Evolutionary conservation across 2,888 invertebrate species (phyloP).

Genomic region (Eurois occulta): DNA sequence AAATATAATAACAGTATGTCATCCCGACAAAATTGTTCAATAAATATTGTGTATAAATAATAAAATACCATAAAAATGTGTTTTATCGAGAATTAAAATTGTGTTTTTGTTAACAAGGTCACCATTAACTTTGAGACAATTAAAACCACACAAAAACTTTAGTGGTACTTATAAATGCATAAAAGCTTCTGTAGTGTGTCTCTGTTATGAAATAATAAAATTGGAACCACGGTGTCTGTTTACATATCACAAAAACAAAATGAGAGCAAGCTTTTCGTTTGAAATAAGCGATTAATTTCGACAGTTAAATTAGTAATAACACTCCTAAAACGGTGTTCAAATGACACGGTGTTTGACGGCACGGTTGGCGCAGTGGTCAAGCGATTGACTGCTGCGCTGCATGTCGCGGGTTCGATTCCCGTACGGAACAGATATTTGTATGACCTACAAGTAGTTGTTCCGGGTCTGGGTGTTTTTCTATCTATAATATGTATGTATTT

Average conservation of each 20-base stretch:
- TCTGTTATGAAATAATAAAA: conserved; percentile 41
- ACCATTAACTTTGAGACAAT: conserved; percentile 9
- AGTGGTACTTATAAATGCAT: conserved; percentile 20
- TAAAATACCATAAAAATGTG: conserved; percentile 1
- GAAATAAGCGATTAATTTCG: not conserved
- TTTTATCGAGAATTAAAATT: conserved; percentile 16
- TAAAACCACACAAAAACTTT: conserved; percentile 8
- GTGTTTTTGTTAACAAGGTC: conserved; percentile 21
- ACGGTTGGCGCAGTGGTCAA: too few species aligned
- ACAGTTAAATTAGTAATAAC: not conserved
- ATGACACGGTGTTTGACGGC: too few species aligned
- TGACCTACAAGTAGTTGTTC: too few species aligned
- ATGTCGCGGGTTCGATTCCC: too few species aligned
- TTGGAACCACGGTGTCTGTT: conserved; percentile 9
- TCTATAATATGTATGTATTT: too few species aligned
- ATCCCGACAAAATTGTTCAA: conserved; percentile 20
- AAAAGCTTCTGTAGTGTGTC: conserved; percentile 26
- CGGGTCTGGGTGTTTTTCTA: too few species aligned
- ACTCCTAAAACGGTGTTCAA: not conserved
- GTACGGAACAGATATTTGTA: too few species aligned
- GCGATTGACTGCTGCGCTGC: too few species aligned
- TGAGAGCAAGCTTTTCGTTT: conserved; percentile 4
- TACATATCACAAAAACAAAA: conserved; percentile 17
- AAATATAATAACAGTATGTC: conserved; percentile 54
- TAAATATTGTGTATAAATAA: conserved; percentile 3